A percentile compares a stretch with the other conserved stretches of the same genome.
These are phyloP conservation scores for Tinea pellionella DNA, from an alignment of 2,888 invertebrate genomes.

Conservation along the genomic window DNA sequence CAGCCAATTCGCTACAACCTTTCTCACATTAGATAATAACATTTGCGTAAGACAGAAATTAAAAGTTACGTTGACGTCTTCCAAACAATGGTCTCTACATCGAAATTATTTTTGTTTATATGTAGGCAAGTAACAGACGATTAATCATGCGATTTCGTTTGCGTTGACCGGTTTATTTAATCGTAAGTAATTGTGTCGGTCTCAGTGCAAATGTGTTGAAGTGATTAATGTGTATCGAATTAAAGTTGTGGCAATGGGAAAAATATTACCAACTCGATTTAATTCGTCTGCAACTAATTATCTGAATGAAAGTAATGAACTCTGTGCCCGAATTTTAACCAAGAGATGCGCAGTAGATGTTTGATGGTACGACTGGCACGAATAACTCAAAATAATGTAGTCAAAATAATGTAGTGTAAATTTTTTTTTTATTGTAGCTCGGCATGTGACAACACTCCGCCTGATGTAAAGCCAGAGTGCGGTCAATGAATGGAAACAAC, in stretches of 20 bases:
- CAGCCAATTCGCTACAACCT: neutral
- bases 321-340: neutral
- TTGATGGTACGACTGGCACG: too few relatives aligned
- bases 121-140: constrained; percentile 32
- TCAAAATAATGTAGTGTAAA: too few relatives aligned
- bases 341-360: too few relatives aligned
- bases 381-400: too few relatives aligned
- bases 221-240: constrained; percentile 56
- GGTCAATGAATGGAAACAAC: too few relatives aligned
- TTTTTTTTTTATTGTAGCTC: too few relatives aligned
- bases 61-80: constrained; percentile 25
- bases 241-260: constrained; percentile 32
- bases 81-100: constrained; percentile 25
- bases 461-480: too few relatives aligned
- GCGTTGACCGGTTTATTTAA: constrained; percentile 41
- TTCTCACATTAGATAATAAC: constrained; percentile 7
- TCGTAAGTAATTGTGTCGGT: constrained; percentile 43
- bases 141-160: constrained; percentile 50
- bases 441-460: too few relatives aligned
- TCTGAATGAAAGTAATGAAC: neutral
- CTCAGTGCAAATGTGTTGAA: constrained; percentile 52
- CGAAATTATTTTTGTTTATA: constrained; percentile 43
- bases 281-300: constrained; percentile 10
- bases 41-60: constrained; percentile 20
- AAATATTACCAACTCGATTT: constrained; percentile 9